Conservation (phyloP, 2,797 vertebrate genomes). For the Cichlasoma orientale region DNA sequence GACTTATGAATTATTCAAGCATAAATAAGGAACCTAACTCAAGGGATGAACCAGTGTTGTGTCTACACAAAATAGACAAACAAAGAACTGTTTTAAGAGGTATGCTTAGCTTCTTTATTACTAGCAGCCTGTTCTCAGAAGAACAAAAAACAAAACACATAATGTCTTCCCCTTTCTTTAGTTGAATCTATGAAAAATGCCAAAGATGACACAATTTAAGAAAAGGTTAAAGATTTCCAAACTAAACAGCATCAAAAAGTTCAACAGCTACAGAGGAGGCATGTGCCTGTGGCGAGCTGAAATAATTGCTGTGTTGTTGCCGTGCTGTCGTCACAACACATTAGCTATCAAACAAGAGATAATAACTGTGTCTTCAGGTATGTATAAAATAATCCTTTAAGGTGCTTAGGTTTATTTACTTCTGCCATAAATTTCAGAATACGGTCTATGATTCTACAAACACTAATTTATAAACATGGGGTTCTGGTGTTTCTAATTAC, state of each 20-base stretch:
- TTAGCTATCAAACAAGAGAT: background rate
- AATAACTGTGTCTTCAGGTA: background rate
- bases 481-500: conserved; percentile 7
- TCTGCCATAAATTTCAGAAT: background rate
- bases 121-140: background rate
- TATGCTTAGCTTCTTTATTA: background rate
- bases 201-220: background rate
- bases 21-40: too few species aligned
- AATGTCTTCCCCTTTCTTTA: too few species aligned
- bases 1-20: too few species aligned
- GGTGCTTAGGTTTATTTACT: background rate
- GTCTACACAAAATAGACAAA: too few species aligned
- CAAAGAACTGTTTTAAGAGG: too few species aligned
- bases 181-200: background rate
- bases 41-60: too few species aligned
- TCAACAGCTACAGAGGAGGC: conserved; percentile 38
- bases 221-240: background rate
- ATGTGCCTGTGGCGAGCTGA: conserved; percentile 44
- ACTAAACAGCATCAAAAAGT: conserved; percentile 29
- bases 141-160: too few species aligned
- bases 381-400: background rate
- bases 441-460: background rate
- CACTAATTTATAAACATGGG: background rate
- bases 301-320: conserved; percentile 39
- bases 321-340: conserved; percentile 4